Evolutionary conservation across 2,888 invertebrate genomes (phyloP).

Genomic region (Temnothorax ravouxi): DNA sequence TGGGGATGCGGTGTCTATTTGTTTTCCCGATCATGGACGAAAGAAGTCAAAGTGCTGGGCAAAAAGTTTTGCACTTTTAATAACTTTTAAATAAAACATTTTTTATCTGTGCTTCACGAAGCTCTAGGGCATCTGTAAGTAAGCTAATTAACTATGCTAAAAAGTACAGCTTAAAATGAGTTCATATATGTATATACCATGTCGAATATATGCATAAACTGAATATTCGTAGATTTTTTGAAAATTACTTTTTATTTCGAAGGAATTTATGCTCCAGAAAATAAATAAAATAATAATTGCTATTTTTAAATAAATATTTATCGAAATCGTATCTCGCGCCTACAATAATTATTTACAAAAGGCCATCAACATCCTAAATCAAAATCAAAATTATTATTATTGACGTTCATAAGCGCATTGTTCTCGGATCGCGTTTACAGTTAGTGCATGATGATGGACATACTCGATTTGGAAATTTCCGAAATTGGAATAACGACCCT

Average conservation of each 20-base stretch:
- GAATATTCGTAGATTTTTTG: not conserved
- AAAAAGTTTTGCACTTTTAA: conserved; percentile 16
- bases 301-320: not conserved
- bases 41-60: conserved; percentile 11
- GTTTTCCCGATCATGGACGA: conserved; percentile 23
- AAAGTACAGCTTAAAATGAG: not conserved
- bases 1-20: not conserved
- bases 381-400: conserved; percentile 25
- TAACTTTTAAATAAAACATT: conserved; percentile 32
- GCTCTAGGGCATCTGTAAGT: not conserved
- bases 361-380: not conserved
- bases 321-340: not conserved
- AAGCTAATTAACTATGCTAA: not conserved
- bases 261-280: not conserved
- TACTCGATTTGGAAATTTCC: conserved; percentile 73
- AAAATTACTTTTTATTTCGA: not conserved
- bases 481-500: conserved; percentile 66
- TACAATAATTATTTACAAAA: not conserved
- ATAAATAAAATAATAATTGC: not conserved
- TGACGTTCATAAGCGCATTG: not conserved
- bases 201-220: too few relatives aligned
- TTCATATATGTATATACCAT: conserved; percentile 37
- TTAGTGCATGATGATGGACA: conserved; percentile 70
- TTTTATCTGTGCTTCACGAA: not conserved
- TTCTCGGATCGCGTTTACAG: conserved; percentile 39